Evolutionary conservation across 2,797 vertebrate genomes (phyloP).

Genomic region (Acipenser ruthenus): DNA sequence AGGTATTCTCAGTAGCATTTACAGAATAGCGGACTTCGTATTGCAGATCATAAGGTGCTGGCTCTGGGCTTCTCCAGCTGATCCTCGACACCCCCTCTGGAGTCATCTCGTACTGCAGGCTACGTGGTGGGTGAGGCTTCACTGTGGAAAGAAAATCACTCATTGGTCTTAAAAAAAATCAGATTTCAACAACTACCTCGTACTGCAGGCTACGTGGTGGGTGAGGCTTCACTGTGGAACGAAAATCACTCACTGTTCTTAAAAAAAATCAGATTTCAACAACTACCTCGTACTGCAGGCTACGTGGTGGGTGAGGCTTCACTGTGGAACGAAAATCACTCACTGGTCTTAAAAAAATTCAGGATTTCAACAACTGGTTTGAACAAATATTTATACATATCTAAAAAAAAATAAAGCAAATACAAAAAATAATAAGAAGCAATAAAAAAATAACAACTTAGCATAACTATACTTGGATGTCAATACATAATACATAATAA

Average conservation of each 20-base stretch:
- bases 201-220: conserved; percentile 67
- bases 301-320: conserved; percentile 66
- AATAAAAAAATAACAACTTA: too few species aligned
- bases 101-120: conserved; percentile 65
- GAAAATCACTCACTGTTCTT: conserved; percentile 11
- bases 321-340: conserved; percentile 46
- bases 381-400: too few species aligned
- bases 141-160: conserved; percentile 46
- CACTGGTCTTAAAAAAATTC: neutral
- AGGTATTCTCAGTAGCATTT: conserved; percentile 34
- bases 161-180: neutral
- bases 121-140: conserved; percentile 66
- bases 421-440: too few species aligned
- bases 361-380: too few species aligned
- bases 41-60: conserved; percentile 38
- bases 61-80: conserved; percentile 54
- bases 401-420: too few species aligned
- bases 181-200: conserved; percentile 15
- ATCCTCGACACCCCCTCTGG: conserved; percentile 62
- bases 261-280: too few species aligned
- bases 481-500: too few species aligned
- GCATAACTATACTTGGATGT: too few species aligned
- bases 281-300: conserved; percentile 58
- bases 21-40: conserved; percentile 70
- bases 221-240: conserved; percentile 63